Conservation (phyloP, 1,140 invertebrate genomes). For the Orchestia grillus region DNA sequence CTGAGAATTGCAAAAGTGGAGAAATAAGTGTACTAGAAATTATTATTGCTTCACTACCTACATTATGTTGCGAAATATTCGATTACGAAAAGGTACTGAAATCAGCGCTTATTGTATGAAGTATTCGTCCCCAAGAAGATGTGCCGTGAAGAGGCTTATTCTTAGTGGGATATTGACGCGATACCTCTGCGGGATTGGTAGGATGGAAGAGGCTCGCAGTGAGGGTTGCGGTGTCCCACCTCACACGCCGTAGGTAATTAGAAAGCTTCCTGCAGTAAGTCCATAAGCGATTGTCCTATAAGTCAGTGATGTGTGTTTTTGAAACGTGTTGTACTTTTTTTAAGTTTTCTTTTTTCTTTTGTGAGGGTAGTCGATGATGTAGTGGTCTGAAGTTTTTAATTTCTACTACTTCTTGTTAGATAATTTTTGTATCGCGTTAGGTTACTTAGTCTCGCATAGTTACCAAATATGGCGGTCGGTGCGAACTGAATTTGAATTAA, state of each 20-base stretch:
- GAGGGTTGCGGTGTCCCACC: background rate
- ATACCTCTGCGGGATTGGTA: background rate
- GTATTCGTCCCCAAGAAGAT: background rate
- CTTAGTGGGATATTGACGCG: background rate
- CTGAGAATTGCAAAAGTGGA: background rate
- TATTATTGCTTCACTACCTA: background rate
- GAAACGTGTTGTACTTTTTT: background rate
- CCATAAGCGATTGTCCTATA: background rate
- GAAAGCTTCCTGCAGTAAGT: background rate
- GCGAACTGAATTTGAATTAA: background rate
- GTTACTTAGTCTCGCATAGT: background rate
- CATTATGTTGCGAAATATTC: background rate
- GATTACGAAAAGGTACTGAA: background rate
- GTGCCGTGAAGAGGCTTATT: background rate
- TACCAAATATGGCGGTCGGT: background rate
- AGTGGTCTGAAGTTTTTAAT: background rate
- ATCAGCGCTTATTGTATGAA: background rate
- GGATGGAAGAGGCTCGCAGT: background rate
- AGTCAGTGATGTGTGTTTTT: background rate
- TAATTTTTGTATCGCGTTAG: too few relatives aligned
- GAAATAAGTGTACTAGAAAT: background rate
- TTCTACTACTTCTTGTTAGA: background rate
- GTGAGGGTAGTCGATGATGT: background rate
- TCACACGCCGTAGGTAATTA: background rate
- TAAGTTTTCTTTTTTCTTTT: background rate